A percentile compares a stretch with the other conserved stretches of the same genome.
Evolutionary conservation across 2,888 invertebrate species (phyloP).

Genomic region (Carcina quercana): DNA sequence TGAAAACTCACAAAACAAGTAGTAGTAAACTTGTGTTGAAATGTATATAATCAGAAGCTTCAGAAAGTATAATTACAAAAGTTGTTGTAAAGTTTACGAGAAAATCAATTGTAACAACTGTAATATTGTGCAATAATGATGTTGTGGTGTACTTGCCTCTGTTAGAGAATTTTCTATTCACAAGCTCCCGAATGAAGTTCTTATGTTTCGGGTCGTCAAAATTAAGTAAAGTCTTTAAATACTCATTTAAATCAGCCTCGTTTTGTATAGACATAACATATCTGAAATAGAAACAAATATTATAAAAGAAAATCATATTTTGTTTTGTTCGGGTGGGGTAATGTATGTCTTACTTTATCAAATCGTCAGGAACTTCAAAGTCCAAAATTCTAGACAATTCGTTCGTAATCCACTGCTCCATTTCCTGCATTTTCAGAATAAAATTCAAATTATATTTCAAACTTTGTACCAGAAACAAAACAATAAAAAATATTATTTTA

Average conservation of each 20-base stretch:
- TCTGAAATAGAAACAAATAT: slow-evolving; percentile 54
- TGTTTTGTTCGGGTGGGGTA: too few relatives aligned
- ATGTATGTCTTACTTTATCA: slow-evolving; percentile 75
- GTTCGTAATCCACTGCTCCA: slow-evolving; percentile 80
- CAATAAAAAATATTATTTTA: too few relatives aligned
- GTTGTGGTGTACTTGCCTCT: slow-evolving; percentile 29
- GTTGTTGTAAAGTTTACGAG: too few relatives aligned
- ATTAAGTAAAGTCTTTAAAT: slow-evolving; percentile 83
- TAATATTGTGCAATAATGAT: slow-evolving; percentile 4
- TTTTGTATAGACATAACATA: slow-evolving; percentile 82
- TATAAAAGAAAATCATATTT: slow-evolving; percentile 11
- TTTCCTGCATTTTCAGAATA: too few relatives aligned
- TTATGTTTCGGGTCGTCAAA: slow-evolving; percentile 78
- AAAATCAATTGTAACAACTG: too few relatives aligned
- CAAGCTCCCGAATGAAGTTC: slow-evolving; percentile 77
- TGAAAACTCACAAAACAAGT: too few relatives aligned
- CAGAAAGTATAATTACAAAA: too few relatives aligned
- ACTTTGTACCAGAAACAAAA: too few relatives aligned
- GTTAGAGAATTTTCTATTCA: slow-evolving; percentile 64
- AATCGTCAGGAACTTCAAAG: slow-evolving; percentile 80
- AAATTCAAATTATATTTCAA: too few relatives aligned
- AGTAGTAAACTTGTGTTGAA: too few relatives aligned
- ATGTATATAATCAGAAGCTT: too few relatives aligned
- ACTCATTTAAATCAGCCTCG: slow-evolving; percentile 83
- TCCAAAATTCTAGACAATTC: slow-evolving; percentile 78